Base-by-base conservation (phyloP, 2,888 invertebrate genomes). In the Rotaria magnacalcarata region DNA sequence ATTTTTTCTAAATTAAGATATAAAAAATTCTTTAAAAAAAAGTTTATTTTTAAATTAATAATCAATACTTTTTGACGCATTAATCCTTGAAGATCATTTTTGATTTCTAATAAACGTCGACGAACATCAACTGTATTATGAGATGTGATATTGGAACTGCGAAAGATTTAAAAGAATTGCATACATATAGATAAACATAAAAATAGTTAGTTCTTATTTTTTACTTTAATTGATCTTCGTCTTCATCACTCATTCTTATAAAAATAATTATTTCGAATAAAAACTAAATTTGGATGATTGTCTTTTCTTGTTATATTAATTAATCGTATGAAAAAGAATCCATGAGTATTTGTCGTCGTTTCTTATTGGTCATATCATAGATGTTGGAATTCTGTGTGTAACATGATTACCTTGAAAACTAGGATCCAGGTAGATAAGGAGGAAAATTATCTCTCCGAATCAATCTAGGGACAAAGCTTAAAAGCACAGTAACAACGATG, bases 71-170 rank as follows among this genome's bases (percentile, higher is more conserved):
- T 43, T 80, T 80, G 80, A 47, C 80, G 80, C 43, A 80, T 43
- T 80, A 80, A 47, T 47, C 24, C n/a, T 47, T 80, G 80, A 24
- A 80, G 21, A 47, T 80, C 80, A 43, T 0, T 19, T 80, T 80
- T 80, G 7, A 80, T 80, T 47, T 47, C 80, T 47, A n/a, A 80
- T n/a, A 80, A 47, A 47, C 80, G 80, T 47, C 80, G 80, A 47
- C n/a, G 43, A 47, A 19, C 24, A 47, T 80, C 47, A 16, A 16
- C 34, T 27, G 34, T 34, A 19, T 67, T 14, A 6, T 34, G 34
- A 67, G 16, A 21, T 19, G 54, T 21, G 21, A 21, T 4, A 21
- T 54, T 19, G 5, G 21, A 19, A 67, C 67, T 67, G 34, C 19
- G 34, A 16, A 34, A 67, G 34, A 34, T 34, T 34, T 34, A 34